Evolutionary conservation across 2,113 vertebrate genomes (phyloP), one percentile per base, ranked within the genome.

Genomic region (Paedocypris sp.): DNA sequence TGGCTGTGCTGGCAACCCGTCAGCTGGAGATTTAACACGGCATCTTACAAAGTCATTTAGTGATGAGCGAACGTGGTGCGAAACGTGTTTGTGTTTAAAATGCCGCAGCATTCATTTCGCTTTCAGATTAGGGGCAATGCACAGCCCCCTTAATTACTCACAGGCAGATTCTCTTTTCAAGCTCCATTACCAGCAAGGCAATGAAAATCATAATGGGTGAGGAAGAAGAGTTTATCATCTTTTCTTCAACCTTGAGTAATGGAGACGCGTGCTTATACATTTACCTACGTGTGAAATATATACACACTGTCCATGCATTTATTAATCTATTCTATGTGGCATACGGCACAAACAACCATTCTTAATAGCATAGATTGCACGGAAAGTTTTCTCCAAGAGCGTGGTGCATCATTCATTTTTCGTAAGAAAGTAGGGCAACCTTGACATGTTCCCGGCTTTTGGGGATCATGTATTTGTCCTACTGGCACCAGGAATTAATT

Each of bases 61-160:
- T 26, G 39, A 31, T 58, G 39, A 58, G 43, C 25, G 39, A 43
- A 32, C 42, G 39, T 43, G 16, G 25, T 31, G 18, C 54, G 43
- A 43, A 43, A 43, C 16, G 32, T 23, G 54, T 13, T 29, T 26
- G 15, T 32, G 39, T 58, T 58, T 58, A 18, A 58, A 58, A 56
- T 41, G 26, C 52, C 39, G 36, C 22, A 58, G 43, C 22, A 47
- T 60, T 67, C 61, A 65, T 64, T 65, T 67, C 45, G 35, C 38
- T 60, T 64, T 41, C 19, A 49, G 46, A 50, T 70, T 69, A 38
- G 18, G 62, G 68, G 43, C 32, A 62, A 32, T 63, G 66, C 53
- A 51, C 53, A 59, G 56, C 33, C 32, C 64, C 29, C 68, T 72
- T 71, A 64, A 71, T 69, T 71, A 71, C 54, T 63, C 54, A 23